phyloP scores from a whole-genome alignment of 2,888 invertebrate genomes.

The Drosophila cognata region DNA sequence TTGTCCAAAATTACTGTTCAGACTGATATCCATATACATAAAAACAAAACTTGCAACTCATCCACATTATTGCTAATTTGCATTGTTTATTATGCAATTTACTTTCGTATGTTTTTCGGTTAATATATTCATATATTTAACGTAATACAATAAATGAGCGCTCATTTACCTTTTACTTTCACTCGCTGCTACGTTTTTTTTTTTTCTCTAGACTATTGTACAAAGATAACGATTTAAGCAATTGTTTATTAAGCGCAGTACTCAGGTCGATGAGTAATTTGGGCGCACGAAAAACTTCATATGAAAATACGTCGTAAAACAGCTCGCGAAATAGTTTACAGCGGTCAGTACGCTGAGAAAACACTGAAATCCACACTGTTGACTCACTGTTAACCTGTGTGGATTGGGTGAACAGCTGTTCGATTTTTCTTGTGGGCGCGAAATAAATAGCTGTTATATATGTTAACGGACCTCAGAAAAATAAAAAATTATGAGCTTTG shows the following conservation, averaged over 20 bases:
- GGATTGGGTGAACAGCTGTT: not conserved
- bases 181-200: conserved; percentile 16
- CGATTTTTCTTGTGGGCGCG: not conserved
- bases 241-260: conserved; percentile 12
- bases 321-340: not conserved
- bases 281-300: not conserved
- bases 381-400: not conserved
- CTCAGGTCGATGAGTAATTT: not conserved
- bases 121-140: not conserved
- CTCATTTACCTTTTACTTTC: conserved; percentile 13
- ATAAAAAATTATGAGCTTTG: not conserved
- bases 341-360: not conserved
- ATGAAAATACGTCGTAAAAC: not conserved
- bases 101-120: not conserved
- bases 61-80: conserved; percentile 26
- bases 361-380: not conserved
- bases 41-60: conserved; percentile 50
- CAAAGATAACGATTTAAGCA: conserved; percentile 10
- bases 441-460: not conserved
- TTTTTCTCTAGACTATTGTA: not conserved
- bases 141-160: not conserved
- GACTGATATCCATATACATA: conserved; percentile 1
- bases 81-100: conserved; percentile 60
- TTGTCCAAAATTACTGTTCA: not conserved
- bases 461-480: not conserved